phyloP scores from a whole-genome alignment of 2,797 vertebrate species.

The Melanotaenia trifasciata region DNA sequence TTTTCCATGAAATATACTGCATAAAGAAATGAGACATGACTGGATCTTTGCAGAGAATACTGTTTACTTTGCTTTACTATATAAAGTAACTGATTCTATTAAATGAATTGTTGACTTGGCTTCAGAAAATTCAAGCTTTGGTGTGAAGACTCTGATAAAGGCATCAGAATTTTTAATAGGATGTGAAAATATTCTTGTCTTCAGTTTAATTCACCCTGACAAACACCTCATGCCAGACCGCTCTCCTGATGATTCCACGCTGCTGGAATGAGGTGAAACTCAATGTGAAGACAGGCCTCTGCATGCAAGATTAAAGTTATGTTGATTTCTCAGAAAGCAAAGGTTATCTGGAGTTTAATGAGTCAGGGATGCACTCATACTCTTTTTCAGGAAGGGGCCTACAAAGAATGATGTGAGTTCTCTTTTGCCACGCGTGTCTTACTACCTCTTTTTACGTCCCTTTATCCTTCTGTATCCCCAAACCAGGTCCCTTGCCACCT shows the following conservation, averaged over 20 bases:
- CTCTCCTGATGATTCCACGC: slow-evolving; percentile 32
- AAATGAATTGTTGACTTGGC: slow-evolving; percentile 9
- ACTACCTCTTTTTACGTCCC: slow-evolving; percentile 28
- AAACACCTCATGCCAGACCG: slow-evolving; percentile 37
- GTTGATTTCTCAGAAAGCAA: slow-evolving; percentile 54
- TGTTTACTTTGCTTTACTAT: too few relatives aligned
- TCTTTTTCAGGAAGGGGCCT: slow-evolving; percentile 39
- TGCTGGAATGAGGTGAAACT: slow-evolving; percentile 51
- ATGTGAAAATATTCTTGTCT: slow-evolving; percentile 28
- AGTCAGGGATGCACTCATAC: slow-evolving; percentile 20
- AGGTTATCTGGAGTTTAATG: slow-evolving; percentile 67
- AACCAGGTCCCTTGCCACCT: slow-evolving; percentile 34
- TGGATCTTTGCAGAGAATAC: too few relatives aligned
- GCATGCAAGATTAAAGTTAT: slow-evolving; percentile 47
- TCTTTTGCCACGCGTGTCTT: slow-evolving; percentile 37
- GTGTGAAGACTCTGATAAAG: slow-evolving; percentile 10
- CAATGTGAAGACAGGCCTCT: slow-evolving; percentile 32
- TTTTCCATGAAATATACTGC: not conserved
- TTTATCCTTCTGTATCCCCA: slow-evolving; percentile 19
- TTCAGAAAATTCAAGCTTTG: not conserved
- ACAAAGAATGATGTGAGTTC: slow-evolving; percentile 46
- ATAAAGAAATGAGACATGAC: not conserved
- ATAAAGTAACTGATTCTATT: not conserved
- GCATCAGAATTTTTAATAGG: slow-evolving; percentile 7
- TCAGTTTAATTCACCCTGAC: slow-evolving; percentile 45